Evolutionary conservation across 92 coral and sea anemone genomes (phyloP), one percentile per base, ranked within the genome.

Genomic region (Porites rus): DNA sequence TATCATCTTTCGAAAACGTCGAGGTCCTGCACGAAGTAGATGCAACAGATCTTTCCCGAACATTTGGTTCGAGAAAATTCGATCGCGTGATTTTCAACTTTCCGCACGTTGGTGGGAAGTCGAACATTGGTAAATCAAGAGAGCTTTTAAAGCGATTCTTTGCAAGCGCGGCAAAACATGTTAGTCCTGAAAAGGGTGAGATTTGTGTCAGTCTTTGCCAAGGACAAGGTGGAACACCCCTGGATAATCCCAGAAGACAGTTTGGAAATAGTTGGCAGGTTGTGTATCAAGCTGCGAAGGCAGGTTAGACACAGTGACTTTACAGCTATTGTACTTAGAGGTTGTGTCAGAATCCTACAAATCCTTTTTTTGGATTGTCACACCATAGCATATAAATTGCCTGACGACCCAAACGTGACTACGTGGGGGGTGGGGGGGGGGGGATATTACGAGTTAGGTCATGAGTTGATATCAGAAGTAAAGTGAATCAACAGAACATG

Each of bases 211-310:
- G 97, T 76, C 86, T 97, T 51, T 93, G 98, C 81, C 96, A 97
- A 78, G 99, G 99, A 1, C 99, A 97, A 84, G 99, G 98, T 69
- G 99, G 98, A 19, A 95, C 95, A 31, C 99, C 99, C n/a, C 69
- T 72, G 87, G 98, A 97, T 84, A 76, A 76, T 66, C 89, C 93
- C 43, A 93, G 86, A 73, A 93, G 99, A 67, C 88, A 85, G 20
- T 85, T 90, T 88, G 99, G 99, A 52, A 97, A 97, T 84, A 88
- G 98, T 9, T 97, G 99, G 99, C 96, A 97, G 82, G 96, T 97
- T 80, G 98, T 97, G 67, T 75, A 89, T 18, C 98, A 92, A 87
- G 98, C 98, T 59, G 92, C 99, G 1, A 97, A 97, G 65, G 94
- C 99, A 67, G 95, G 99, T 95, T 65, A 78, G 66, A 13, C n/a